A percentile compares a stretch with the other conserved stretches of the same genome.
Evolutionary conservation across 23 tunicate species (phyloP).

Genomic region (Aplidium turbinatum): DNA sequence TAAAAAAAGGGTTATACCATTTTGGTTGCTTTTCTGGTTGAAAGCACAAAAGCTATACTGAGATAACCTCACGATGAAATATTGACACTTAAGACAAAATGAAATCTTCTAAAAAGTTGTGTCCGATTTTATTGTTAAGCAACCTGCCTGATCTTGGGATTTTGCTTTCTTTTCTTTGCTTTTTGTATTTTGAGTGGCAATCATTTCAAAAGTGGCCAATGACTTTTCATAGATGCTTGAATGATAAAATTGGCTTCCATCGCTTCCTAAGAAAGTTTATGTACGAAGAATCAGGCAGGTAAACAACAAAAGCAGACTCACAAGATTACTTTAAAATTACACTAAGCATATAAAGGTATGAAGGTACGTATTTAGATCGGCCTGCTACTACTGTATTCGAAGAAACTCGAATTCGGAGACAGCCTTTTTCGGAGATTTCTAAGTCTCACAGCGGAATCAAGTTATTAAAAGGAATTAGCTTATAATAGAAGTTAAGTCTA

Average conservation of each 20-base stretch:
- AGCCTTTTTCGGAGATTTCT: too few relatives aligned
- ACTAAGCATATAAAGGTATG: not conserved
- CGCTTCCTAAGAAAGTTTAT: slow-evolving; percentile 29
- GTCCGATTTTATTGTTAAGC: too few relatives aligned
- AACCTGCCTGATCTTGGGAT: too few relatives aligned
- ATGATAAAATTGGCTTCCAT: slow-evolving; percentile 44
- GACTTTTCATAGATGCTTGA: slow-evolving; percentile 43
- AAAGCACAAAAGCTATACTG: too few relatives aligned
- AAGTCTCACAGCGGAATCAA: too few relatives aligned
- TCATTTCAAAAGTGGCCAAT: slow-evolving; percentile 27
- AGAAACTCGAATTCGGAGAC: not conserved
- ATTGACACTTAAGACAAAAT: not conserved
- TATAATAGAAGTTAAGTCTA: too few relatives aligned
- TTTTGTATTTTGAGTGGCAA: not conserved
- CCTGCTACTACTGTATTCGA: not conserved
- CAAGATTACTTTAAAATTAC: not conserved
- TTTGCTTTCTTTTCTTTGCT: slow-evolving; percentile 10
- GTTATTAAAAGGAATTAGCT: too few relatives aligned
- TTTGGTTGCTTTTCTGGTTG: too few relatives aligned
- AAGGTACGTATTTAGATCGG: not conserved
- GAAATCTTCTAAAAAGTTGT: not conserved
- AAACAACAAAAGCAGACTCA: not conserved
- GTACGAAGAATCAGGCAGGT: not conserved
- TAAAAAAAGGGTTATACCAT: too few relatives aligned
- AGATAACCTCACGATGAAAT: not conserved